Evolutionary conservation across 2,797 vertebrate genomes (phyloP).

Genomic region (Distichodus sexfasciatus): DNA sequence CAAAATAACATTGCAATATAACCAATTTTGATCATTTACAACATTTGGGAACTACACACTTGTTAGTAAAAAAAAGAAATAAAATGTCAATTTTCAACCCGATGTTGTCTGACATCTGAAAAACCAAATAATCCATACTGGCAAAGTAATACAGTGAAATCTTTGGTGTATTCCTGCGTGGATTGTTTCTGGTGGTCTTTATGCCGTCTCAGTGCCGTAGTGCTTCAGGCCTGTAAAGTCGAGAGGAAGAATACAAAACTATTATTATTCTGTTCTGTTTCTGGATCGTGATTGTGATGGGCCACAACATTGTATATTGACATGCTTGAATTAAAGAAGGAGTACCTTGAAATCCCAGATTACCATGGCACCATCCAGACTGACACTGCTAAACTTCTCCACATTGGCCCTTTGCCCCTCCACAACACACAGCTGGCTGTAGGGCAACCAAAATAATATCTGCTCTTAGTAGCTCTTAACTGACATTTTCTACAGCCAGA

Average conservation of each 20-base stretch:
- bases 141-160: not conserved
- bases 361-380: slow-evolving; percentile 76
- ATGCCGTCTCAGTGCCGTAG: slow-evolving; percentile 37
- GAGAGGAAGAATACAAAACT: not conserved
- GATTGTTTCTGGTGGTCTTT: not conserved
- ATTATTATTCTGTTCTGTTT: not conserved
- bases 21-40: too few relatives aligned
- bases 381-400: slow-evolving; percentile 73
- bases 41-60: too few relatives aligned
- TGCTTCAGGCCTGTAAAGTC: not conserved
- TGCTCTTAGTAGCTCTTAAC: too few relatives aligned
- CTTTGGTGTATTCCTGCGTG: not conserved
- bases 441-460: slow-evolving; percentile 36
- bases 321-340: not conserved
- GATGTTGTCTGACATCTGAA: too few relatives aligned
- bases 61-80: too few relatives aligned
- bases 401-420: slow-evolving; percentile 62
- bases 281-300: not conserved
- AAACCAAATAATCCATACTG: not conserved
- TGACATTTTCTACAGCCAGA: not conserved
- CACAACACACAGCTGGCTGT: slow-evolving; percentile 66
- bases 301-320: not conserved
- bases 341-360: slow-evolving; percentile 75
- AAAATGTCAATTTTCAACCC: too few relatives aligned
- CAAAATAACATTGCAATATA: too few relatives aligned